Evolutionary conservation across 2,888 invertebrate species (phyloP).

Genomic region (Aleiodes alternator): DNA sequence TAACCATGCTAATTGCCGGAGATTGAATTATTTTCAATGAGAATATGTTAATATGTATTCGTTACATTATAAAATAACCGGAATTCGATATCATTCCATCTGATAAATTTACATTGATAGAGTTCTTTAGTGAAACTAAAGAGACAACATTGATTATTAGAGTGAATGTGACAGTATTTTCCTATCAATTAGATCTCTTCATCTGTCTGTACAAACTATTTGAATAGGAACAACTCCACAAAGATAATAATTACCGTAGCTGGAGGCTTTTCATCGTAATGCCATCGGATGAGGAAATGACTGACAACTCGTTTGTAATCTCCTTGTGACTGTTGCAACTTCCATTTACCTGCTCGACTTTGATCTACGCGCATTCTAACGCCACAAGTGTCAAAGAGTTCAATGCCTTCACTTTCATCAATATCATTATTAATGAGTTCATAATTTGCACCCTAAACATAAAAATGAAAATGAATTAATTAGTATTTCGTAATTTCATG

Average conservation of each 20-base stretch:
- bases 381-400: constrained; percentile 56
- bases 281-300: background rate
- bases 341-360: constrained; percentile 49
- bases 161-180: too few relatives aligned
- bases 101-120: too few relatives aligned
- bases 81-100: too few relatives aligned
- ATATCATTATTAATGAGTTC: constrained; percentile 1
- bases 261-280: background rate
- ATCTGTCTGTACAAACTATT: too few relatives aligned
- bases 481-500: background rate
- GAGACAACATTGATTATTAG: too few relatives aligned
- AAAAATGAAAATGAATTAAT: background rate
- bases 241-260: background rate
- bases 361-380: constrained; percentile 51
- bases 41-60: background rate
- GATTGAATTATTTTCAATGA: background rate
- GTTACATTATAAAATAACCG: too few relatives aligned
- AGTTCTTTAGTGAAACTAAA: too few relatives aligned
- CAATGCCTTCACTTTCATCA: constrained; percentile 25
- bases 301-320: background rate
- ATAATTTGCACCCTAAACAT: background rate
- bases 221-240: too few relatives aligned
- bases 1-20: too few relatives aligned
- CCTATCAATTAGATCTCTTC: too few relatives aligned
- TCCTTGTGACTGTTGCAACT: constrained; percentile 31